These are phyloP conservation scores for Mya arenaria DNA, from an alignment of 1,140 invertebrate species.

Conservation along the genomic window DNA sequence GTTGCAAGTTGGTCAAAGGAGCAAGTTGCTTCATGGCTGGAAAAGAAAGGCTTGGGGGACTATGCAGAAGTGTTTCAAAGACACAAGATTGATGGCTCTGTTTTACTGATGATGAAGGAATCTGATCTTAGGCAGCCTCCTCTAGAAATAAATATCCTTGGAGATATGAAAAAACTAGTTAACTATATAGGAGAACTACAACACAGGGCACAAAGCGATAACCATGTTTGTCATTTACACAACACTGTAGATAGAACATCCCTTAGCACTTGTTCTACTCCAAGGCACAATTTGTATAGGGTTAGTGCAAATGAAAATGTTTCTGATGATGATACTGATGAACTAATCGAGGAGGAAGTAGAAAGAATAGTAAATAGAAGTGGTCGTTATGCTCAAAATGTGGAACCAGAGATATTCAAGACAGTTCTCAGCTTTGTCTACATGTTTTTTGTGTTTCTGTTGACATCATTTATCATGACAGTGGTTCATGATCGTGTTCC, in stretches of 20 bases:
- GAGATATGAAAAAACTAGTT: conserved; percentile 89
- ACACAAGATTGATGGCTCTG: conserved; percentile 90
- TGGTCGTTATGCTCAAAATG: conserved; percentile 18
- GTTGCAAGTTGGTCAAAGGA: conserved; percentile 83
- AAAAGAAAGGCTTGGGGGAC: conserved; percentile 82
- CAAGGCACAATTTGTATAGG: too few species aligned
- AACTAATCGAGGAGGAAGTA: conserved; percentile 39
- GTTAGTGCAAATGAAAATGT: background rate
- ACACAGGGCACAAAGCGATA: background rate
- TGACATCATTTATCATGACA: conserved; percentile 99
- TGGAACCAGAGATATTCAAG: conserved; percentile 52
- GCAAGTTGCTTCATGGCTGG: conserved; percentile 86
- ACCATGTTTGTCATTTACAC: background rate
- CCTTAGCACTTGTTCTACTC: too few species aligned
- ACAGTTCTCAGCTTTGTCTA: conserved; percentile 91
- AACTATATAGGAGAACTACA: conserved; percentile 66
- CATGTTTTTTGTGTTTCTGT: conserved; percentile 96
- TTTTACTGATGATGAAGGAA: conserved; percentile 88
- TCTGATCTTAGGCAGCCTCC: conserved; percentile 86
- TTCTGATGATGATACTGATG: too few species aligned
- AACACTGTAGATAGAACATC: background rate
- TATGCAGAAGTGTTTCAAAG: conserved; percentile 81
- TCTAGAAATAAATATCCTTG: conserved; percentile 84
- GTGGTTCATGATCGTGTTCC: conserved; percentile 99
- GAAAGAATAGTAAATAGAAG: conserved; percentile 36